Conservation (phyloP, 2,888 invertebrate genomes). For the Ormia ochracea region DNA sequence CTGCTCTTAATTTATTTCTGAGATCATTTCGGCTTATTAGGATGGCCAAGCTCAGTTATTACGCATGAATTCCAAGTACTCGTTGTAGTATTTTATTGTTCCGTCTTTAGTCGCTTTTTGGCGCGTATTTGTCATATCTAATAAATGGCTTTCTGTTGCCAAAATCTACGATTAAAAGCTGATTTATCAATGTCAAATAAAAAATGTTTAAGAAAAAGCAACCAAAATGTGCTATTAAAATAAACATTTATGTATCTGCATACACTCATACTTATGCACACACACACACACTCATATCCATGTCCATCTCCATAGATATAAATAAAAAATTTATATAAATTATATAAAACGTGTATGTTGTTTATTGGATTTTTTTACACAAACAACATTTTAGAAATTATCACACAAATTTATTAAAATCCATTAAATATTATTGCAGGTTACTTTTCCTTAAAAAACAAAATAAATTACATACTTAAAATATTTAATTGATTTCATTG, state of each 20-base stretch:
- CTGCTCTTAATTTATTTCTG: constrained; percentile 23
- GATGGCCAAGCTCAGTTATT: constrained; percentile 19
- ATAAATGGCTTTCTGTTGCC: constrained; percentile 69
- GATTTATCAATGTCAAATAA: constrained; percentile 73
- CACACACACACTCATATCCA: too few relatives aligned
- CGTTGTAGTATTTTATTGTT: constrained; percentile 36
- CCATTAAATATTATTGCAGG: background rate
- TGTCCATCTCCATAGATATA: too few relatives aligned
- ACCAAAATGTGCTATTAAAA: background rate
- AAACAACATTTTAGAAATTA: constrained; percentile 6
- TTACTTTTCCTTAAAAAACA: background rate
- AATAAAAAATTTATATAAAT: background rate
- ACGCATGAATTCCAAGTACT: constrained; percentile 45
- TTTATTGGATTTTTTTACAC: constrained; percentile 3
- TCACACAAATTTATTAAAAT: constrained; percentile 43
- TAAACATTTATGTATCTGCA: too few relatives aligned
- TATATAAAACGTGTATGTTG: background rate
- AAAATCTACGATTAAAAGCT: constrained; percentile 76
- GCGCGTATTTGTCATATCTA: constrained; percentile 62
- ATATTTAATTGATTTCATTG: constrained; percentile 16
- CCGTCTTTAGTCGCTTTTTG: constrained; percentile 5
- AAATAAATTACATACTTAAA: background rate
- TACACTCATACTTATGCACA: too few relatives aligned
- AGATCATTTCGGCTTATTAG: constrained; percentile 32
- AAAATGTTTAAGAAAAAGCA: constrained; percentile 19